Evolutionary conservation across 2,888 invertebrate species (phyloP).

Genomic region (Parascotia fuliginaria): DNA sequence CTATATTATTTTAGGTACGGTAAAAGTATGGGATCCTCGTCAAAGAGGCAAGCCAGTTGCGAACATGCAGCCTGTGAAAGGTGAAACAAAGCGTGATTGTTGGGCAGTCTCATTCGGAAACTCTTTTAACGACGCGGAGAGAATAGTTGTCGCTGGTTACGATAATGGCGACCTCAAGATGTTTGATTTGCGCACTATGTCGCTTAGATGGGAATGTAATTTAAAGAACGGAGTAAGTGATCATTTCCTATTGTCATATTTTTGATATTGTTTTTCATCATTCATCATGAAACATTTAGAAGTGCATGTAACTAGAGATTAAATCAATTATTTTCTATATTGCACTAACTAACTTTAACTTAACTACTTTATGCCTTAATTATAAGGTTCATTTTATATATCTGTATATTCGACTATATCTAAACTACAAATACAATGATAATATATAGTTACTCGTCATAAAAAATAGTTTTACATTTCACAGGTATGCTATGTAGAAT

Average conservation of each 20-base stretch:
- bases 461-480: not conserved
- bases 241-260: too few species aligned
- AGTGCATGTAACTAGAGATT: too few species aligned
- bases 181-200: slow-evolving; percentile 94
- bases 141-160: slow-evolving; percentile 95
- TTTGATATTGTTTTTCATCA: too few species aligned
- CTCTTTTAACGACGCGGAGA: slow-evolving; percentile 93
- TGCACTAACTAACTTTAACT: too few species aligned
- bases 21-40: slow-evolving; percentile 98
- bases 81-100: slow-evolving; percentile 92
- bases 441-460: too few species aligned
- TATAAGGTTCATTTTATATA: too few species aligned
- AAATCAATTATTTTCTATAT: too few species aligned
- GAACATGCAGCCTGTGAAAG: slow-evolving; percentile 91
- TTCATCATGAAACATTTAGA: too few species aligned
- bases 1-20: slow-evolving; percentile 89
- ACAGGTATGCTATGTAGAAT: slow-evolving; percentile 93
- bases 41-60: slow-evolving; percentile 96
- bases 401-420: too few species aligned
- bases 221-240: slow-evolving; percentile 93
- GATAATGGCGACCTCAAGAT: slow-evolving; percentile 98
- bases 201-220: slow-evolving; percentile 95
- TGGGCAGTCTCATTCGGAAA: slow-evolving; percentile 98
- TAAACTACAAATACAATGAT: too few species aligned
- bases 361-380: too few species aligned